Conservation (phyloP, 2,113 vertebrate genomes). For the Cairina moschata region DNA sequence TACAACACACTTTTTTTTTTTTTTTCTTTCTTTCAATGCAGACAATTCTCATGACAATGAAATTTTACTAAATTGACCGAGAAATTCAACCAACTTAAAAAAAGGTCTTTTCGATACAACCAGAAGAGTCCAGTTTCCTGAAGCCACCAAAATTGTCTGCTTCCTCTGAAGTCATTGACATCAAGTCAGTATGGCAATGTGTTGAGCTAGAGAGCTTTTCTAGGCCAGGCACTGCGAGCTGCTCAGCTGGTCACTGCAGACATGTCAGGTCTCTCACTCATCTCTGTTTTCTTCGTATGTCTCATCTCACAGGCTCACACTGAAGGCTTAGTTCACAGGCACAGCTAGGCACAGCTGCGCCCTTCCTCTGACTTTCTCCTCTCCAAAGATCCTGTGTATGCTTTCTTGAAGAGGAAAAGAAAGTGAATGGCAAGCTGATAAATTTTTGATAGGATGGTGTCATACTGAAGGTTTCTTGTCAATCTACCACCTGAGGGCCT, state of each 20-base stretch:
- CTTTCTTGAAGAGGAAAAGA: background rate
- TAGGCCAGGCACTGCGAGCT: background rate
- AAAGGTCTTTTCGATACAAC: background rate
- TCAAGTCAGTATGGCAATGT: background rate
- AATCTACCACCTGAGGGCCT: background rate
- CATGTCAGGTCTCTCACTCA: background rate
- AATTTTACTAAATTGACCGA: background rate
- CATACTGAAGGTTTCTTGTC: background rate
- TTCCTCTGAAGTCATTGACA: background rate
- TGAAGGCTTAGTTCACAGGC: background rate
- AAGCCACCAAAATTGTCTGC: background rate
- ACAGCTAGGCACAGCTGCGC: background rate
- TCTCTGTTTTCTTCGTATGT: background rate
- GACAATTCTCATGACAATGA: background rate
- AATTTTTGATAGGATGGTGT: background rate
- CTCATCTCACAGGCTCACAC: background rate
- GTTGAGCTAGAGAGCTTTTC: background rate
- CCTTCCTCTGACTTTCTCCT: background rate
- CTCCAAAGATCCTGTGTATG: background rate
- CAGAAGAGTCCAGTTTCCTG: background rate
- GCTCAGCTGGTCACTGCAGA: background rate
- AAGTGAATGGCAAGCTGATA: background rate
- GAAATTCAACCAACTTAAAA: background rate
- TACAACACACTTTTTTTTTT: background rate
- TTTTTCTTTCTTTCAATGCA: background rate